Evolutionary conservation across 2,888 invertebrate genomes (phyloP), one percentile per base, ranked within the genome.

Genomic region (Tachina fera): DNA sequence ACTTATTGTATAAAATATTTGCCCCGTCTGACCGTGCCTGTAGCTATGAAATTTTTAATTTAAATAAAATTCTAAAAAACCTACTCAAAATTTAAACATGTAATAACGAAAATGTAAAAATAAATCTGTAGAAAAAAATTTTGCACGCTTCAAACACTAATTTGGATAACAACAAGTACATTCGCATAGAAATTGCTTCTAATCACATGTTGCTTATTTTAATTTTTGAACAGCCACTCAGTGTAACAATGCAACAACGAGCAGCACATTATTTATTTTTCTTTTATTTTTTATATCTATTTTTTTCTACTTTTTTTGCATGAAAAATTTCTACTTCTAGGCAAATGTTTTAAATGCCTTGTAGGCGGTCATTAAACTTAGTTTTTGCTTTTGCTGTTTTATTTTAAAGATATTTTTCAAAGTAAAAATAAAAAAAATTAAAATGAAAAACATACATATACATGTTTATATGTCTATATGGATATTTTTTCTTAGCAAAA

Each of bases 351-450:
- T 80, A 74, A 86, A 80, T 78, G 87, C 87, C 87, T 88, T 88
- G 87, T 88, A 87, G 87, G 87, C 87, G 88, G 88, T 88, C 88
- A 88, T 87, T 88, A 88, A 88, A 88, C 88, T 87, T 82, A 86
- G 79, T 84, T 84, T 83, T 63, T 84, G 56, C 14, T 65, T 58
- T 58, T 81, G 75, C 43, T 79, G 39, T 84, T 74, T 67, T 67
- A 31, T 67, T 31, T 67, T 14, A 71, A 65, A 56, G 14, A 79
- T 56, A 56, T 43, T 53, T 58, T 79, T 56, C 31, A 63, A 58
- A 49, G n/a, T 16, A 70, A 84, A 71, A 47, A 84, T 43, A 67
- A 61, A 83, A 65, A n/a, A 75, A 31, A 0, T 45, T 6, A 22
- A 22, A 22, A 22, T 22, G 22, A 22, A 22, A 22, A 22, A 22